A percentile compares a stretch with the other conserved stretches of the same genome.
phyloP scores from a whole-genome alignment of 2,888 invertebrate genomes.

The Colletes collaris region DNA sequence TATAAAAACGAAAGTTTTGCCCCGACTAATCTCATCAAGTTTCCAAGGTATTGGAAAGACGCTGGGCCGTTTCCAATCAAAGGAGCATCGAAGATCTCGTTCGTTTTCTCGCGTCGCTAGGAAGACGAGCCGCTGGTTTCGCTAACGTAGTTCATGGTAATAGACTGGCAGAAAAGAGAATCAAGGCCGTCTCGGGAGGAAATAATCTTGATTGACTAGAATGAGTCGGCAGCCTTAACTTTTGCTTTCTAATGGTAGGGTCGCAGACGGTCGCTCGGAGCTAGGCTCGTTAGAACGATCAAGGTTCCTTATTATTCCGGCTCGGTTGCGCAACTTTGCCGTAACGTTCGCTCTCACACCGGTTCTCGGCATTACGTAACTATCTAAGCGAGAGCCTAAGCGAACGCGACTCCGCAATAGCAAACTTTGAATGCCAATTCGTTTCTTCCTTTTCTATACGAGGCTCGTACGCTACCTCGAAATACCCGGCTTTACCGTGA shows the following conservation, averaged over 20 bases:
- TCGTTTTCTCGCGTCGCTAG: not conserved
- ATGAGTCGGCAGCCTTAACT: slow-evolving; percentile 70
- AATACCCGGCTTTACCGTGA: too few relatives aligned
- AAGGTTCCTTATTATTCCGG: slow-evolving; percentile 61
- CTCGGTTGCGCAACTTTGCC: slow-evolving; percentile 62
- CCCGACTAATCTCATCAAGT: too few relatives aligned
- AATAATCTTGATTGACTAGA: slow-evolving; percentile 54
- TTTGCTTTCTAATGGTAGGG: slow-evolving; percentile 75
- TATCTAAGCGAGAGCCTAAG: slow-evolving; percentile 48
- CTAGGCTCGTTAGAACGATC: slow-evolving; percentile 57
- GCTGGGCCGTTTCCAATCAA: too few relatives aligned
- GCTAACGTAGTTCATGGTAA: slow-evolving; percentile 32
- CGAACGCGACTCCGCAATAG: slow-evolving; percentile 30
- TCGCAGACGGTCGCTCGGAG: slow-evolving; percentile 71
- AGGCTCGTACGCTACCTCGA: too few relatives aligned
- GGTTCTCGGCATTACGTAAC: slow-evolving; percentile 50
- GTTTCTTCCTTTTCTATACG: slow-evolving; percentile 9
- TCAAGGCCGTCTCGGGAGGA: slow-evolving; percentile 55
- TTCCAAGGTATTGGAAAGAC: too few relatives aligned
- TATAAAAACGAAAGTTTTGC: too few relatives aligned
- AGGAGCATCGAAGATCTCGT: not conserved
- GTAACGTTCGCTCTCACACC: slow-evolving; percentile 31
- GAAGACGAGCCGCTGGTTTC: not conserved
- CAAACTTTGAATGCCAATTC: slow-evolving; percentile 44
- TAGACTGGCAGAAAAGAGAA: slow-evolving; percentile 30